Conservation (phyloP, 2,888 invertebrate species). For the Orchesellides sinensis region DNA sequence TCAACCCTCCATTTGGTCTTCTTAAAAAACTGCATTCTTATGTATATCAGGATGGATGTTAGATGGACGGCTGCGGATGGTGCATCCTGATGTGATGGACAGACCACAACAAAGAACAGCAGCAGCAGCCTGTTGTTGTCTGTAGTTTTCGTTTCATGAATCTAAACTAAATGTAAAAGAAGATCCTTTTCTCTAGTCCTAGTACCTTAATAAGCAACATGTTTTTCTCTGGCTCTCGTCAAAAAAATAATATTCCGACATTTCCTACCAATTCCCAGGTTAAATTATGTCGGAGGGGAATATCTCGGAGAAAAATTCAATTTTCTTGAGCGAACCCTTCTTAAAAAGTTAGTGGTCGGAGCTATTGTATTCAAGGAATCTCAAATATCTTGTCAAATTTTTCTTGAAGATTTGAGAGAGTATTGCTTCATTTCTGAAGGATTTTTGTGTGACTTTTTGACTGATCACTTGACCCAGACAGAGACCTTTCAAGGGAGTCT, state of each 20-base stretch:
- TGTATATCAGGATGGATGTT: constrained; percentile 6
- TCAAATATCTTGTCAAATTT: not conserved
- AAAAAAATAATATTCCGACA: constrained; percentile 40
- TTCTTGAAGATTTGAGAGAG: not conserved
- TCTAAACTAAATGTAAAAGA: not conserved
- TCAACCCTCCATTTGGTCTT: too few relatives aligned
- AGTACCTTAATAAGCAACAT: constrained; percentile 45
- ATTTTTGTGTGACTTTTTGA: constrained; percentile 56
- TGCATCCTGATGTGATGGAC: not conserved
- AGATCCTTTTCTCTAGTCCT: not conserved
- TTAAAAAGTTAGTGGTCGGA: not conserved
- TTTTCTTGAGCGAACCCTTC: constrained; percentile 55
- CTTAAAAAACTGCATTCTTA: too few relatives aligned
- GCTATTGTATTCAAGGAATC: constrained; percentile 36
- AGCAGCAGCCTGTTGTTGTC: too few relatives aligned
- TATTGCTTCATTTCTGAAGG: not conserved
- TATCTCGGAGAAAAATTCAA: constrained; percentile 29
- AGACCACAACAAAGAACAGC: not conserved
- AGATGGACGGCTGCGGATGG: constrained; percentile 5
- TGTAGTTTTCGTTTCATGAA: too few relatives aligned
- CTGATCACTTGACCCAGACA: constrained; percentile 65
- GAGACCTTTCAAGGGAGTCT: constrained; percentile 25
- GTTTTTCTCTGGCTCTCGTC: constrained; percentile 37
- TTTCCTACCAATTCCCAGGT: not conserved
- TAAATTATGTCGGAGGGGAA: constrained; percentile 20